Conservation (phyloP, 2,797 vertebrate genomes). For the Sebastes vulpes region DNA sequence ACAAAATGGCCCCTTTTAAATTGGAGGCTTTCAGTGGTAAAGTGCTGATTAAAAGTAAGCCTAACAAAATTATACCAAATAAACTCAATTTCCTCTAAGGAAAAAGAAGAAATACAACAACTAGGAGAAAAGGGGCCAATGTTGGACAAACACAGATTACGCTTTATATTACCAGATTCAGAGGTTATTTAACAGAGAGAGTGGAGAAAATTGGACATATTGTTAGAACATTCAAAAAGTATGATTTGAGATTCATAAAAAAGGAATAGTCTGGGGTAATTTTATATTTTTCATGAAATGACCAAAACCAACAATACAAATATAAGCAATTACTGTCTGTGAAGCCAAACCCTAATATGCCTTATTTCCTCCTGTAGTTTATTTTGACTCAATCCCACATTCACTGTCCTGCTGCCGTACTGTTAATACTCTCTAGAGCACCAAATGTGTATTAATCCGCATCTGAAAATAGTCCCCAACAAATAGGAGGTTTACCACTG, state of each 20-base stretch:
- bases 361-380: not conserved
- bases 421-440: not conserved
- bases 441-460: not conserved
- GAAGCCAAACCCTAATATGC: not conserved
- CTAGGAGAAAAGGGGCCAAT: conserved; percentile 9
- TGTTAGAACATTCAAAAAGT: not conserved
- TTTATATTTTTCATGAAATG: not conserved
- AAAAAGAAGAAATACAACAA: conserved; percentile 16
- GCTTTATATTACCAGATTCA: not conserved
- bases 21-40: conserved; percentile 45
- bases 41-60: conserved; percentile 63
- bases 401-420: not conserved
- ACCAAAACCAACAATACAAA: not conserved
- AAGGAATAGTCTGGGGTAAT: not conserved
- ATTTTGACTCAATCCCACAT: not conserved
- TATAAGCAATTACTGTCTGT: not conserved
- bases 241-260: not conserved
- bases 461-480: not conserved
- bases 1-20: conserved; percentile 54
- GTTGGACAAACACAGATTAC: conserved; percentile 11
- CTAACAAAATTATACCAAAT: conserved; percentile 31
- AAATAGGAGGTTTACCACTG: not conserved
- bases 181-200: not conserved
- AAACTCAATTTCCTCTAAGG: conserved; percentile 26
- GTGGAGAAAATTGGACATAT: not conserved